Evolutionary conservation across 35 echinoderm and acorn worm species (phyloP).

Genomic region (Ophiothrix spiculata): DNA sequence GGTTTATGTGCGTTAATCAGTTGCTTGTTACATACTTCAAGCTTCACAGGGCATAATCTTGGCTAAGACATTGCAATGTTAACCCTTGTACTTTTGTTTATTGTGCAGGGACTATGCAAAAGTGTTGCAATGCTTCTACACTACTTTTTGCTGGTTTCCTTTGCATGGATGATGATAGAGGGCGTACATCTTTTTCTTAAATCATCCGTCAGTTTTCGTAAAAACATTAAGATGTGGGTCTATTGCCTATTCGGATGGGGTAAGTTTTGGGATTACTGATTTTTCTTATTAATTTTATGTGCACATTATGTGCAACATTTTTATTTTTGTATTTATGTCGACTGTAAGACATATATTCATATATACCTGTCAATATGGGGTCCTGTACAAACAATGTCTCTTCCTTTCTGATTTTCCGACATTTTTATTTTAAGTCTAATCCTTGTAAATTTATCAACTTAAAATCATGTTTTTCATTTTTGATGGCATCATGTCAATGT

Average conservation of each 20-base stretch:
- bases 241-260: neutral
- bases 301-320: neutral
- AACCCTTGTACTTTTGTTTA: no score
- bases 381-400: neutral
- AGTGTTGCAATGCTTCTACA: conserved; percentile 24
- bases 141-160: conserved; percentile 32
- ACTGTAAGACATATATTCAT: neutral
- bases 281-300: neutral
- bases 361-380: neutral
- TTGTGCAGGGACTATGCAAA: conserved; percentile 15
- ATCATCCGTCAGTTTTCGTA: neutral
- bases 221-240: neutral
- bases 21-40: no score
- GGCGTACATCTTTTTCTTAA: conserved; percentile 22
- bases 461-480: no score
- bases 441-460: no score
- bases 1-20: no score
- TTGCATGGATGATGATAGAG: conserved; percentile 40
- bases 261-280: neutral
- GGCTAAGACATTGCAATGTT: no score
- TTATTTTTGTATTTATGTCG: neutral
- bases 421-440: neutral
- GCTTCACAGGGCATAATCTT: no score
- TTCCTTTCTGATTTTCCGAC: neutral
- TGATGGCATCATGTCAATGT: no score